These are phyloP conservation scores for Ditula angustiorana DNA, from an alignment of 2,888 invertebrate species.

Conservation along the genomic window DNA sequence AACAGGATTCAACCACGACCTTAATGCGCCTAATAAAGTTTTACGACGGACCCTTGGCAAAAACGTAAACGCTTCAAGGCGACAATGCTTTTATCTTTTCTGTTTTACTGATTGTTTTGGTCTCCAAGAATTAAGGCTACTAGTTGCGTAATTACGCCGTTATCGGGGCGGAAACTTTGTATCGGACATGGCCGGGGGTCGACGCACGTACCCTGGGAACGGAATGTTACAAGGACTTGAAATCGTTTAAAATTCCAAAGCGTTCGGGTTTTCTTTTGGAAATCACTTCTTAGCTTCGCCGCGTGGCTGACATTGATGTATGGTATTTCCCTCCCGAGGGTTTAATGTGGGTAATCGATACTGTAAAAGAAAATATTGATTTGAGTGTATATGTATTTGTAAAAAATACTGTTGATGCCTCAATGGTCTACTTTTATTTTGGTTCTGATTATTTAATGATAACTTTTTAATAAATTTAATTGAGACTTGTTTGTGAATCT, in stretches of 20 bases:
- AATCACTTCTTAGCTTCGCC: conserved; percentile 63
- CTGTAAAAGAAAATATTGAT: conserved; percentile 43
- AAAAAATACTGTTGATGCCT: too few relatives aligned
- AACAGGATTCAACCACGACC: conserved; percentile 85
- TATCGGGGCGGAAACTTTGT: conserved; percentile 13
- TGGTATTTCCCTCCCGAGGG: conserved; percentile 57
- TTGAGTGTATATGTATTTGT: conserved; percentile 16
- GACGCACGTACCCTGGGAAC: conserved; percentile 3
- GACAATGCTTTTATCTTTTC: conserved; percentile 84
- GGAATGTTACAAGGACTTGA: conserved; percentile 44
- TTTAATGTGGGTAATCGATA: conserved; percentile 52
- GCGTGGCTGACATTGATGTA: conserved; percentile 70
- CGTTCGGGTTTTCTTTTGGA: conserved; percentile 59
- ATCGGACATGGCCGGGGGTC: conserved; percentile 22
- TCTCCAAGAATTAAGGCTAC: conserved; percentile 73
- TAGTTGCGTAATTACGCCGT: conserved; percentile 50
- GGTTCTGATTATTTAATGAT: too few relatives aligned
- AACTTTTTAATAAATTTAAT: too few relatives aligned
- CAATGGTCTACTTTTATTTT: too few relatives aligned
- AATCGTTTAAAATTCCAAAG: conserved; percentile 65
- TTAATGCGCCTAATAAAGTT: conserved; percentile 85
- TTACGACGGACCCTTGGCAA: conserved; percentile 83
- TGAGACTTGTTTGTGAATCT: too few relatives aligned
- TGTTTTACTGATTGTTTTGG: conserved; percentile 78
- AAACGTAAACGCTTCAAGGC: conserved; percentile 82